These are phyloP conservation scores for Neoarius graeffei DNA, from an alignment of 2,113 vertebrate species.

Conservation along the genomic window DNA sequence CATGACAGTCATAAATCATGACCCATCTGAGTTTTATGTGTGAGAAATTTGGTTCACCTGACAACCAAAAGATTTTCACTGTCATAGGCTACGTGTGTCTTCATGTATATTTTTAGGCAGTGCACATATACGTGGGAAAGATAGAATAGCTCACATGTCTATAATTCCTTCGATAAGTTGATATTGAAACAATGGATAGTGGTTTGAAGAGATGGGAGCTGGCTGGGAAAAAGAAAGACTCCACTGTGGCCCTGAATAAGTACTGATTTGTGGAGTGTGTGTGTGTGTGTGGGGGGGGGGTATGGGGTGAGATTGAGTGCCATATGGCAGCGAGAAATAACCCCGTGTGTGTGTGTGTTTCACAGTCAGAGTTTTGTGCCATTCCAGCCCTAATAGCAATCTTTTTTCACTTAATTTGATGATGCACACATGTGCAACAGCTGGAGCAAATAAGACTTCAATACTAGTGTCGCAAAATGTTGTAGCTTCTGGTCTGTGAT, in stretches of 20 bases:
- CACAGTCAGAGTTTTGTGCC: constrained; percentile 47
- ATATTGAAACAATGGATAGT: background rate
- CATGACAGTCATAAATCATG: constrained; percentile 15
- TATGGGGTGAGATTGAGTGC: constrained; percentile 36
- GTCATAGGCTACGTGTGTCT: background rate
- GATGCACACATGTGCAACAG: constrained; percentile 66
- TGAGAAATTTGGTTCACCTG: constrained; percentile 9
- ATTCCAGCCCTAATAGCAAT: constrained; percentile 58
- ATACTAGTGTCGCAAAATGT: constrained; percentile 4
- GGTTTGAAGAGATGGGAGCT: background rate
- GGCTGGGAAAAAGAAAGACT: constrained; percentile 10
- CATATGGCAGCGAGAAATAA: constrained; percentile 58
- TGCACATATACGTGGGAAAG: constrained; percentile 10
- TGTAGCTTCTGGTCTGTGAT: constrained; percentile 14
- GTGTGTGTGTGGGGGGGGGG: too few species aligned
- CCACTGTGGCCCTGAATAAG: constrained; percentile 14
- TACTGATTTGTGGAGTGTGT: background rate
- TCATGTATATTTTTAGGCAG: background rate
- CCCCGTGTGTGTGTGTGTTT: constrained; percentile 58
- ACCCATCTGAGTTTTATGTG: background rate
- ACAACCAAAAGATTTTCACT: background rate
- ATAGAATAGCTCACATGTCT: constrained; percentile 18
- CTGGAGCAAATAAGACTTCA: constrained; percentile 62
- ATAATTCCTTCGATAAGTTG: background rate
- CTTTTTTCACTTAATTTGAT: constrained; percentile 65